phyloP scores from a whole-genome alignment of 92 coral and sea anemone genomes.

The Diadumene lineata region DNA sequence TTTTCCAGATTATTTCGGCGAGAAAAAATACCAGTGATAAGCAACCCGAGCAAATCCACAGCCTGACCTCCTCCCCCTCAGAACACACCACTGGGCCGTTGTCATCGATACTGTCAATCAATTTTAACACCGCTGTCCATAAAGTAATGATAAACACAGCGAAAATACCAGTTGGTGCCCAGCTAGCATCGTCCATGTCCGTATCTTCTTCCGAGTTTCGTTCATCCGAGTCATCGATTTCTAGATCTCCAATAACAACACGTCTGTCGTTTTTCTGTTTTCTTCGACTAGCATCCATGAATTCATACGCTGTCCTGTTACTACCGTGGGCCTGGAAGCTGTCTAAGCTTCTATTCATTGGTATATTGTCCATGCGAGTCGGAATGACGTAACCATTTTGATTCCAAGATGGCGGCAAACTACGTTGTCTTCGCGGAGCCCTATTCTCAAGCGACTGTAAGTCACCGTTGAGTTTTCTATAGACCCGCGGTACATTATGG shows the following conservation, averaged over 20 bases:
- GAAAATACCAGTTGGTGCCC: conserved; percentile 82
- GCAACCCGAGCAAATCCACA: conserved; percentile 79
- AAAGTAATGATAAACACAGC: conserved; percentile 65
- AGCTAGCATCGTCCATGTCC: conserved; percentile 43
- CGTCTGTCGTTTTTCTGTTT: conserved; percentile 3
- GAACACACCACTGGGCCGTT: conserved; percentile 75
- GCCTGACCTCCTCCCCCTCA: conserved; percentile 76
- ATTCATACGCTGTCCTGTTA: conserved; percentile 67
- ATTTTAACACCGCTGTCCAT: conserved; percentile 79
- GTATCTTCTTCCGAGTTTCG: conserved; percentile 22
- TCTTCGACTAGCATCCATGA: conserved; percentile 44
- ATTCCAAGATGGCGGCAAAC: conserved; percentile 24
- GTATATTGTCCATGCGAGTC: conserved; percentile 33
- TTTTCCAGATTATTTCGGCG: conserved; percentile 73
- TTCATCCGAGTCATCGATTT: conserved; percentile 27
- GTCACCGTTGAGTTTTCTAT: conserved; percentile 56
- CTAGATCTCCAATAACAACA: conserved; percentile 36
- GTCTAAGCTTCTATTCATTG: conserved; percentile 43
- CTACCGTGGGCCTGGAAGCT: conserved; percentile 41
- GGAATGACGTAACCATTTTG: conserved; percentile 15
- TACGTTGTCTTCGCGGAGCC: conserved; percentile 40
- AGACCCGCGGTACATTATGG: conserved; percentile 52
- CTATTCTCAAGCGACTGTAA: conserved; percentile 19
- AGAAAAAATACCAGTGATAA: conserved; percentile 63
- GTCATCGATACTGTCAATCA: conserved; percentile 65